phyloP scores from a whole-genome alignment of 2,888 invertebrate genomes.

The Drosophila histrio region DNA sequence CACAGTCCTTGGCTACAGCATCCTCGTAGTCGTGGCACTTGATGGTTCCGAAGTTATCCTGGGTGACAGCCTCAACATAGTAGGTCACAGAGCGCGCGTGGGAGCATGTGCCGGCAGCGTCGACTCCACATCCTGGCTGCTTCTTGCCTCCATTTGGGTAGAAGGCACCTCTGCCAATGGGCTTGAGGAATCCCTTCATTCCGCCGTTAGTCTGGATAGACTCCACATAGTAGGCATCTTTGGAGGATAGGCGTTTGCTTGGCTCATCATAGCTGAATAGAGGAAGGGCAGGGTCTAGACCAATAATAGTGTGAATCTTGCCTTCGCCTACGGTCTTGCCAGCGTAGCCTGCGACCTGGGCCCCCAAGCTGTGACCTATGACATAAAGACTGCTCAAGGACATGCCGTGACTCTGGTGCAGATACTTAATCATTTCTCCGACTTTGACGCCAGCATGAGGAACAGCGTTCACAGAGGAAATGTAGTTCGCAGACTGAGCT shows the following conservation, averaged over 20 bases:
- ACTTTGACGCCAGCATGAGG: conserved; percentile 68
- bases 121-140: conserved; percentile 85
- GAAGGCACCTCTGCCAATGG: conserved; percentile 85
- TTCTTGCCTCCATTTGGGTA: conserved; percentile 86
- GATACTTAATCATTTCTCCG: conserved; percentile 78
- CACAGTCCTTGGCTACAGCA: conserved; percentile 71
- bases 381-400: conserved; percentile 84
- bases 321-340: conserved; percentile 86
- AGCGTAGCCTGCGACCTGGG: conserved; percentile 86
- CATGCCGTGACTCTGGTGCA: conserved; percentile 85
- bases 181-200: conserved; percentile 77
- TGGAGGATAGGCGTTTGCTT: conserved; percentile 63
- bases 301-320: conserved; percentile 86
- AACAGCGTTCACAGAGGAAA: conserved; percentile 85
- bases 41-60: conserved; percentile 75
- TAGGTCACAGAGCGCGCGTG: conserved; percentile 84
- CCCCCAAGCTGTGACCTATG: conserved; percentile 87
- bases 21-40: conserved; percentile 69
- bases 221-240: conserved; percentile 82
- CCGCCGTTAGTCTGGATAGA: conserved; percentile 82
- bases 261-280: conserved; percentile 70
- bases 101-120: conserved; percentile 82
- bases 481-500: conserved; percentile 86
- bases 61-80: conserved; percentile 84
- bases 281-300: conserved; percentile 82